Percentiles rank a stretch among this genome's conserved stretches.
Evolutionary conservation across 2,888 invertebrate genomes (phyloP).

Genomic region (Choreutis nemorana): DNA sequence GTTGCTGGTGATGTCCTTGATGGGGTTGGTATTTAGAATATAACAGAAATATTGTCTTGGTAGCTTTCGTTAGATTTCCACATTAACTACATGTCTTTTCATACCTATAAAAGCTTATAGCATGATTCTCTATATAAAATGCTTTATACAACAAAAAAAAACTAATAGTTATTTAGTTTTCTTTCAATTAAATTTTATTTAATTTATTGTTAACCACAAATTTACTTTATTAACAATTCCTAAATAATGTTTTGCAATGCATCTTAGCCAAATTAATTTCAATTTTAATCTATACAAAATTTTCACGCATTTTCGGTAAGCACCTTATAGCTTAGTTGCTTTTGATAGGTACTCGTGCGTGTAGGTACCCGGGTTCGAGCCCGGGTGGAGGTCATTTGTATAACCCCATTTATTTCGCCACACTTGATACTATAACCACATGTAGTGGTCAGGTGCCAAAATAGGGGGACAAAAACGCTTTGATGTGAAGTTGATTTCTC

Average conservation of each 20-base stretch:
- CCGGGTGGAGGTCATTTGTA: slow-evolving; percentile 11
- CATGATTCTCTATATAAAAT: no score
- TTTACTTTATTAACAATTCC: no score
- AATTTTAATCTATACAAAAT: no score
- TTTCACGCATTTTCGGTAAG: no score
- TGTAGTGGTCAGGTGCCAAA: slow-evolving; percentile 50
- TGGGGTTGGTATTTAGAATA: slow-evolving; percentile 74
- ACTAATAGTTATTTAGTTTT: no score
- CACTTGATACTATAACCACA: slow-evolving; percentile 47
- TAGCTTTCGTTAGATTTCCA: background rate
- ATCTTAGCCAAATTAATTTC: no score
- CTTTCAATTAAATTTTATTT: no score
- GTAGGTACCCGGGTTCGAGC: slow-evolving; percentile 29
- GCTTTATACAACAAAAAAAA: no score
- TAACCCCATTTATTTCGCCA: slow-evolving; percentile 55
- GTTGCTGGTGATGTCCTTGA: slow-evolving; percentile 95
- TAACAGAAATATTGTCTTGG: background rate
- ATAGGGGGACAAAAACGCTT: slow-evolving; percentile 42
- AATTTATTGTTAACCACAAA: no score
- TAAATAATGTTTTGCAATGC: no score
- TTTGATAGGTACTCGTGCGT: background rate
- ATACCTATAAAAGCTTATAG: no score
- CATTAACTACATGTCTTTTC: no score
- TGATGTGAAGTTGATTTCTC: slow-evolving; percentile 42
- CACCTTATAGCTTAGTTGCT: slow-evolving; percentile 17